Percentiles rank a stretch among this genome's conserved stretches.
Conservation (phyloP, 2,113 vertebrate species). For the Heterochromis multidens region DNA sequence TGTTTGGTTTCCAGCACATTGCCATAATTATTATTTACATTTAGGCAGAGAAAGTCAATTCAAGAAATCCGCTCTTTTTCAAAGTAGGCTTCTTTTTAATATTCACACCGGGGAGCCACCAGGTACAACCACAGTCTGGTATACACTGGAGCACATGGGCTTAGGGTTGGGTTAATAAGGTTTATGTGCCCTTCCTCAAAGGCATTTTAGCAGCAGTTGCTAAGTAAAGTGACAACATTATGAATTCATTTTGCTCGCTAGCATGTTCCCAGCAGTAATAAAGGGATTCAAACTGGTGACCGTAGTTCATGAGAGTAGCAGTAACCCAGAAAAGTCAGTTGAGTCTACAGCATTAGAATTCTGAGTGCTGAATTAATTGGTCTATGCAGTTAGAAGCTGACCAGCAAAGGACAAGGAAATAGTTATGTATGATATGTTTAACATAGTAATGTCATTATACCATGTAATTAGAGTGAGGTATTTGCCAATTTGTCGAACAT, state of each 20-base stretch:
- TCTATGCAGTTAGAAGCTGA: background rate
- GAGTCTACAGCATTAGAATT: background rate
- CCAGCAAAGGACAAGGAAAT: background rate
- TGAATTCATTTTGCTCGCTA: background rate
- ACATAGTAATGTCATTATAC: background rate
- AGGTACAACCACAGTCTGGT: background rate
- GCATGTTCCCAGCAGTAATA: background rate
- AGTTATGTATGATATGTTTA: background rate
- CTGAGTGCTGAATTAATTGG: background rate
- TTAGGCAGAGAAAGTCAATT: background rate
- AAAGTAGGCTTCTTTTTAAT: background rate
- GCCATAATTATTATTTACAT: background rate
- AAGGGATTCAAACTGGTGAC: background rate
- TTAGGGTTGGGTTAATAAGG: conserved; percentile 4
- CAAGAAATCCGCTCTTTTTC: background rate
- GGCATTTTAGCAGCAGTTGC: background rate
- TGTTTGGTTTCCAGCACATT: background rate
- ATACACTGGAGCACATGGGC: background rate
- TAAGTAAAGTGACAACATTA: background rate
- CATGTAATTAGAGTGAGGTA: background rate
- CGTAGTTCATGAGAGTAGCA: background rate
- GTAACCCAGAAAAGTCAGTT: background rate
- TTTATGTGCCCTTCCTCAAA: background rate
- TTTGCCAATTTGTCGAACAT: background rate
- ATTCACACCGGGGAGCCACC: background rate